Evolutionary conservation across 1,140 invertebrate species (phyloP).

Genomic region (Mya arenaria): DNA sequence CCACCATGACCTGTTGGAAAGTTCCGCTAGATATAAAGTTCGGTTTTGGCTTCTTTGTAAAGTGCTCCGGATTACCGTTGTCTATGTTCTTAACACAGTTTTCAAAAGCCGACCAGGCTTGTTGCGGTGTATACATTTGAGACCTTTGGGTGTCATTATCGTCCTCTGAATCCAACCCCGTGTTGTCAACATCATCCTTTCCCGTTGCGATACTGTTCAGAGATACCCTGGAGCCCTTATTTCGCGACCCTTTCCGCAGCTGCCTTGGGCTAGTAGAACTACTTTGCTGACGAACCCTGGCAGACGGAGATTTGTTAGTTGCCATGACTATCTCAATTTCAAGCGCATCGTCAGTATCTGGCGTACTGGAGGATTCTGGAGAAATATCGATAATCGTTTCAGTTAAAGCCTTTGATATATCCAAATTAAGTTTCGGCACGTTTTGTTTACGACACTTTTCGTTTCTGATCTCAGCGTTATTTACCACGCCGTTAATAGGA

Average conservation of each 20-base stretch:
- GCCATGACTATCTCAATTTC: neutral
- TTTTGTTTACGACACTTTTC: neutral
- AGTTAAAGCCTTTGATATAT: neutral
- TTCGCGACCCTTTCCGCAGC: neutral
- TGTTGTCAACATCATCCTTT: neutral
- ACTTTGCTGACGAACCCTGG: neutral
- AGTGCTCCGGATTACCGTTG: slow-evolving; percentile 22
- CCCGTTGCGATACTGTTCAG: slow-evolving; percentile 23
- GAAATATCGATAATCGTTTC: neutral
- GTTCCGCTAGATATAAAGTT: slow-evolving; percentile 57
- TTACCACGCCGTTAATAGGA: neutral
- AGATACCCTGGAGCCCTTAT: slow-evolving; percentile 10
- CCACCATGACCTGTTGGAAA: slow-evolving; percentile 62
- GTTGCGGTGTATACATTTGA: neutral
- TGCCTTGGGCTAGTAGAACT: neutral
- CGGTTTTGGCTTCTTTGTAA: slow-evolving; percentile 26
- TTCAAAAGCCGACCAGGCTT: slow-evolving; percentile 57
- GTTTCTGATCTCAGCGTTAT: neutral
- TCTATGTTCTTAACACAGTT: slow-evolving; percentile 57
- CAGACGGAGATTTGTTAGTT: neutral
- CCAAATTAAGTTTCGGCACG: too few species aligned
- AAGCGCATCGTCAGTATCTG: neutral
- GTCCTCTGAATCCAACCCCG: slow-evolving; percentile 5
- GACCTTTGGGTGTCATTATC: neutral
- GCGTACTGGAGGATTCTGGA: neutral